These are phyloP conservation scores for Armadillidium nasatum DNA, from an alignment of 1,140 invertebrate genomes.

Conservation along the genomic window DNA sequence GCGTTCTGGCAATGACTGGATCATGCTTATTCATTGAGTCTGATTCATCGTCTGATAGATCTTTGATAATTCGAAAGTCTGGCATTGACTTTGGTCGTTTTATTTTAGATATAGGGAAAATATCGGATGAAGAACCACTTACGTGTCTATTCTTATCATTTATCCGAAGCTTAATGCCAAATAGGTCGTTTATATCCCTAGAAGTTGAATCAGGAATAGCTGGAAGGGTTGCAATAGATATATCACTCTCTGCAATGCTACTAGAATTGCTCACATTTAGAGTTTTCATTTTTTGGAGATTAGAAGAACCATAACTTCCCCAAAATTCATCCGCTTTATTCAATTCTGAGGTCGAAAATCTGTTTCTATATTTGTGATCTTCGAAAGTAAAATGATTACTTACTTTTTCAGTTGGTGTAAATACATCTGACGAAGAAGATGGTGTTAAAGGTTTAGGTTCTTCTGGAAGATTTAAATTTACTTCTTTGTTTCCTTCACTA, in stretches of 20 bases:
- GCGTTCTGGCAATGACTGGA: not conserved
- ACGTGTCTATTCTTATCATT: not conserved
- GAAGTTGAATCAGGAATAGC: not conserved
- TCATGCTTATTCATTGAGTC: not conserved
- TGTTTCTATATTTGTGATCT: not conserved
- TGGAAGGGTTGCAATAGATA: not conserved
- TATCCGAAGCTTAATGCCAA: constrained; percentile 1
- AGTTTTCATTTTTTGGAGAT: not conserved
- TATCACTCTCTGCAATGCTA: not conserved
- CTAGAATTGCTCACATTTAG: not conserved
- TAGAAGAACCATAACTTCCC: not conserved
- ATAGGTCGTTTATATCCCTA: not conserved
- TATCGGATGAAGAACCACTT: not conserved
- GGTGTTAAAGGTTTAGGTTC: not conserved
- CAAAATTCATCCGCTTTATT: constrained; percentile 1
- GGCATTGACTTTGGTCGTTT: not conserved
- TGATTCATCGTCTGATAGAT: not conserved
- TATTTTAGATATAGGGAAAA: not conserved
- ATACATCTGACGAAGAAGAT: not conserved
- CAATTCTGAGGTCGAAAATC: not conserved
- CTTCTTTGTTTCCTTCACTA: not conserved
- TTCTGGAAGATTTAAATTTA: not conserved
- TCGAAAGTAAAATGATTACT: not conserved
- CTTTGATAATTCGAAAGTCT: not conserved
- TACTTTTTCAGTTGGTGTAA: not conserved